phyloP scores from a whole-genome alignment of 2,113 vertebrate species.

The Rhinoderma darwinii region DNA sequence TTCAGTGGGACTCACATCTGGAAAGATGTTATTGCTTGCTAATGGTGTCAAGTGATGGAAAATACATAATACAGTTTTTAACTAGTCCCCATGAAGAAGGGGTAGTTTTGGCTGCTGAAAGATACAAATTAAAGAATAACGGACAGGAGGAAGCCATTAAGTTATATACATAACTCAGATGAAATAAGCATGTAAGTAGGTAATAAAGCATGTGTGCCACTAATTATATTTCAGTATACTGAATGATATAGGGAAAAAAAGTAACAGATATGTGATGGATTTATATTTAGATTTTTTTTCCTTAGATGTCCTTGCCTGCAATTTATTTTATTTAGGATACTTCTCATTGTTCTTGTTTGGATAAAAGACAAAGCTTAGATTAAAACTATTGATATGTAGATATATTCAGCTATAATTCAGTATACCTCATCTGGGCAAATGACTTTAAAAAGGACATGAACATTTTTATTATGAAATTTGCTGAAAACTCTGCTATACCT shows the following conservation, averaged over 20 bases:
- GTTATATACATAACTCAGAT: slow-evolving; percentile 8
- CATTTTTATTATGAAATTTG: background rate
- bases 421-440: background rate
- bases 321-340: background rate
- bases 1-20: background rate
- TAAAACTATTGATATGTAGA: slow-evolving; percentile 25
- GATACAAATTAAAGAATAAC: slow-evolving; percentile 11
- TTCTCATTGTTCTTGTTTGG: background rate
- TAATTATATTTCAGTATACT: background rate
- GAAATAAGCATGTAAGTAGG: slow-evolving; percentile 4
- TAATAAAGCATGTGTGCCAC: slow-evolving; percentile 20
- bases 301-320: background rate
- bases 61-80: background rate
- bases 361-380: slow-evolving; percentile 21
- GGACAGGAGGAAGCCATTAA: slow-evolving; percentile 30
- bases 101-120: slow-evolving; percentile 2
- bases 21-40: slow-evolving; percentile 14
- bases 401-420: slow-evolving; percentile 14
- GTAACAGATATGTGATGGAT: background rate
- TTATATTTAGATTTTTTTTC: background rate
- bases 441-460: background rate
- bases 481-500: background rate
- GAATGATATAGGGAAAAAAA: background rate
- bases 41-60: slow-evolving; percentile 13
- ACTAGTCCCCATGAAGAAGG: background rate